Percentiles rank a stretch among this genome's conserved stretches.
Conservation (phyloP, 2,113 vertebrate species). For the Steatornis caripensis region DNA sequence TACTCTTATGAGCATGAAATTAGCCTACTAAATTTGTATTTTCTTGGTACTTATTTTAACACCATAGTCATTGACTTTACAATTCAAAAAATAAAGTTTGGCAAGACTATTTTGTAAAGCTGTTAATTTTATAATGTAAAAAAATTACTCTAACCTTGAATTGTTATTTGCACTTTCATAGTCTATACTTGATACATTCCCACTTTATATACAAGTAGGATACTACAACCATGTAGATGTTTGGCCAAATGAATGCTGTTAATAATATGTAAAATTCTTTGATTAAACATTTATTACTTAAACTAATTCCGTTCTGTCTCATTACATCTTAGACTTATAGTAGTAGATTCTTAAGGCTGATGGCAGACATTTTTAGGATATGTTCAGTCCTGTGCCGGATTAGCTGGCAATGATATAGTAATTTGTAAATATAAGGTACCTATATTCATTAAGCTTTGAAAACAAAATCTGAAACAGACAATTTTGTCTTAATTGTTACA, state of each 20-base stretch:
- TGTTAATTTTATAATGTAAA: constrained; percentile 95
- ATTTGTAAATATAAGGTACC: neutral
- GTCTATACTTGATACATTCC: constrained; percentile 99
- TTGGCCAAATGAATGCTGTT: constrained; percentile 93
- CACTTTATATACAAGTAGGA: constrained; percentile 89
- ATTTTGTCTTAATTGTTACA: neutral
- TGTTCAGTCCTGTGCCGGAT: neutral
- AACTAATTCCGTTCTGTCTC: constrained; percentile 71
- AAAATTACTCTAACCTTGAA: constrained; percentile 91
- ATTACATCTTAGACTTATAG: constrained; percentile 47
- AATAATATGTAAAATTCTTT: constrained; percentile 85
- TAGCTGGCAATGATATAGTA: neutral
- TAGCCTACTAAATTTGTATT: constrained; percentile 81
- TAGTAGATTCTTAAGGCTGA: constrained; percentile 12
- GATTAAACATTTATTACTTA: constrained; percentile 88
- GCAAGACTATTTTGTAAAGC: constrained; percentile 93
- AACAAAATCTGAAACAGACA: neutral
- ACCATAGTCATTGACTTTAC: constrained; percentile 77
- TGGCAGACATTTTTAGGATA: neutral
- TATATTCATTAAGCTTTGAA: neutral
- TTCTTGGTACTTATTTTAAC: constrained; percentile 82
- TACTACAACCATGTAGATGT: constrained; percentile 88
- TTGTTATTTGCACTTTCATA: constrained; percentile 99
- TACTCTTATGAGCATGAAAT: constrained; percentile 79
- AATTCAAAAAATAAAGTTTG: constrained; percentile 80